A percentile compares a stretch with the other conserved stretches of the same genome.
Conservation (phyloP, 2,888 invertebrate species). For the Heliconius ethilla region DNA sequence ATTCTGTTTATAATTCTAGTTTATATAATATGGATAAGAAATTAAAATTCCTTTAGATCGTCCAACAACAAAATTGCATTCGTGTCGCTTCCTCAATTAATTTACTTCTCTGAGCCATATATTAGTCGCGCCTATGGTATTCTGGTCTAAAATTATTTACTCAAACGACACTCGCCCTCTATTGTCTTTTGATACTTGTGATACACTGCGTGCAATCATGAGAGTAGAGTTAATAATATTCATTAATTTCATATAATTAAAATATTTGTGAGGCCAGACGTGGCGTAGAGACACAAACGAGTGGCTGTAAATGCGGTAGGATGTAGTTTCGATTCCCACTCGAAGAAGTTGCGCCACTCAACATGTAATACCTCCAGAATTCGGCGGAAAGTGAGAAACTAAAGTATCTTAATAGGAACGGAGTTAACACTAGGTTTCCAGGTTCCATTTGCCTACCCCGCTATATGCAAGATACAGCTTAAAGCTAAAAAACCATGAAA, state of each 20-base stretch:
- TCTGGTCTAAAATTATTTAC: conserved; percentile 79
- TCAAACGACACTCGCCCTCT: conserved; percentile 62
- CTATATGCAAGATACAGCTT: too few relatives aligned
- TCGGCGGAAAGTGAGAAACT: too few relatives aligned
- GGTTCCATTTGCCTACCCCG: too few relatives aligned
- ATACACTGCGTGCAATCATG: not conserved
- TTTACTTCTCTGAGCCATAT: conserved; percentile 49
- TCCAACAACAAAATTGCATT: conserved; percentile 45
- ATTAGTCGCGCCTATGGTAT: conserved; percentile 63
- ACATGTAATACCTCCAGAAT: too few relatives aligned
- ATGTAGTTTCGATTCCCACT: too few relatives aligned
- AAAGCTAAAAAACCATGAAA: too few relatives aligned
- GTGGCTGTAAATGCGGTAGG: too few relatives aligned
- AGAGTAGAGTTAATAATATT: not conserved
- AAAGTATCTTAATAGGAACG: too few relatives aligned
- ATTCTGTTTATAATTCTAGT: not conserved
- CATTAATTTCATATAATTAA: not conserved
- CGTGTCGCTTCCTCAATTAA: conserved; percentile 49
- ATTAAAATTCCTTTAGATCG: conserved; percentile 42
- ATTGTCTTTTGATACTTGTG: conserved; percentile 76
- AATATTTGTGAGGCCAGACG: not conserved
- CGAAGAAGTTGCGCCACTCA: too few relatives aligned
- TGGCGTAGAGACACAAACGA: too few relatives aligned
- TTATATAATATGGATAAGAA: conserved; percentile 4
- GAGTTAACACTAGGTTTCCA: too few relatives aligned